A percentile compares a stretch with the other conserved stretches of the same genome.
phyloP scores from a whole-genome alignment of 2,113 vertebrate genomes.

The Paramormyrops kingsleyae region DNA sequence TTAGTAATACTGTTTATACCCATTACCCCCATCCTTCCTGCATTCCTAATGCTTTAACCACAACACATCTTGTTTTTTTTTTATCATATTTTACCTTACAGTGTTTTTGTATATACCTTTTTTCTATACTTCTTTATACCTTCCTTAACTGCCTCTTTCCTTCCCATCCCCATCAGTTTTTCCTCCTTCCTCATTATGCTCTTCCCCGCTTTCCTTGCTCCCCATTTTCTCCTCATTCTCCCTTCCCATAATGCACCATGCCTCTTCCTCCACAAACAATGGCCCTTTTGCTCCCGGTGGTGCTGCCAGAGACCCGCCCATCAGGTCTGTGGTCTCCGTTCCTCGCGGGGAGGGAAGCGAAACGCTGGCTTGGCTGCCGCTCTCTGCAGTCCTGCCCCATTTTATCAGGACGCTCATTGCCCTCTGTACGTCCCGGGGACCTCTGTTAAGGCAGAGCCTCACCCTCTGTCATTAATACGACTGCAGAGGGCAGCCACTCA shows the following conservation, averaged over 20 bases:
- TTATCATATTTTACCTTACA: neutral
- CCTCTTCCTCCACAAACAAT: constrained; percentile 17
- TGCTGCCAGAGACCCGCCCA: constrained; percentile 31
- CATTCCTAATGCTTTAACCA: neutral
- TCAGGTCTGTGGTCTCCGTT: neutral
- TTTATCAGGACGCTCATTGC: too few species aligned
- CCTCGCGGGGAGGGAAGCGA: neutral
- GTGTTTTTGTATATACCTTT: neutral
- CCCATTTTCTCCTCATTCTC: constrained; percentile 17
- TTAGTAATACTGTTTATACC: neutral
- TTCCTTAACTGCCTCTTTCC: neutral
- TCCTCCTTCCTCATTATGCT: neutral
- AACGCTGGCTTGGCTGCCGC: neutral
- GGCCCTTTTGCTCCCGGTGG: constrained; percentile 9
- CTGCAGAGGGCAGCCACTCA: neutral
- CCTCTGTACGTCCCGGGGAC: neutral
- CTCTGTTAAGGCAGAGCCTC: neutral
- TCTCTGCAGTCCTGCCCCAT: neutral
- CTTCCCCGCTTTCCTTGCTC: neutral
- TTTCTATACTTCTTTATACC: neutral
- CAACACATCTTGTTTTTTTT: neutral
- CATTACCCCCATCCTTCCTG: neutral
- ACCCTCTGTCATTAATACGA: neutral
- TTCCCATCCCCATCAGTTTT: neutral
- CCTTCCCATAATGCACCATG: constrained; percentile 25